These are phyloP conservation scores for Chelon auratus DNA, from an alignment of 2,797 vertebrate genomes.

Conservation along the genomic window DNA sequence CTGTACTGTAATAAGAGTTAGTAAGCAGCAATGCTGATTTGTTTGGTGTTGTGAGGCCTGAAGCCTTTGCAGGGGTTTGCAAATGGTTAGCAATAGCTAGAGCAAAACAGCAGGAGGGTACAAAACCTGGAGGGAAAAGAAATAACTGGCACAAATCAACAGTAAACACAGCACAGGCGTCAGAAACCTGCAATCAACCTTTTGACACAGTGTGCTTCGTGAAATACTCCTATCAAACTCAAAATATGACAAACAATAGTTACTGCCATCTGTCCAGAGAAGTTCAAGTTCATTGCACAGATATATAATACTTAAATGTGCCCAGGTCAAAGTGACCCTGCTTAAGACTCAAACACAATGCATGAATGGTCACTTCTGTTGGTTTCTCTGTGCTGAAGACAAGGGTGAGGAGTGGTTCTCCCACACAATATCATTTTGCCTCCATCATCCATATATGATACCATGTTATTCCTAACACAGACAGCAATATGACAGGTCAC, in stretches of 20 bases:
- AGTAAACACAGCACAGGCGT: constrained; percentile 74
- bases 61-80: constrained; percentile 59
- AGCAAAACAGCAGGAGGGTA: constrained; percentile 51
- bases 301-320: constrained; percentile 73
- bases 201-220: constrained; percentile 83
- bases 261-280: constrained; percentile 70
- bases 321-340: constrained; percentile 69
- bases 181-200: constrained; percentile 63
- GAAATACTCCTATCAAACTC: constrained; percentile 64
- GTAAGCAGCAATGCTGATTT: constrained; percentile 80
- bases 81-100: constrained; percentile 59
- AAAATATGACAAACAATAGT: constrained; percentile 65
- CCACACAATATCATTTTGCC: constrained; percentile 61
- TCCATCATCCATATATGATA: constrained; percentile 60
- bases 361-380: constrained; percentile 72
- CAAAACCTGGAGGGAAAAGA: constrained; percentile 34
- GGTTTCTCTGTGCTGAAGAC: constrained; percentile 70
- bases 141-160: constrained; percentile 78
- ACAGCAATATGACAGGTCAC: constrained; percentile 96
- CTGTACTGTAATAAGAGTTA: constrained; percentile 77
- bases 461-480: constrained; percentile 78
- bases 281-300: constrained; percentile 78
- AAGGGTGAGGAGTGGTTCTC: constrained; percentile 63
- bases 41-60: constrained; percentile 80
- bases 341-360: constrained; percentile 77